Conservation (phyloP, 2,797 vertebrate genomes). For the Molossus alvarezi region DNA sequence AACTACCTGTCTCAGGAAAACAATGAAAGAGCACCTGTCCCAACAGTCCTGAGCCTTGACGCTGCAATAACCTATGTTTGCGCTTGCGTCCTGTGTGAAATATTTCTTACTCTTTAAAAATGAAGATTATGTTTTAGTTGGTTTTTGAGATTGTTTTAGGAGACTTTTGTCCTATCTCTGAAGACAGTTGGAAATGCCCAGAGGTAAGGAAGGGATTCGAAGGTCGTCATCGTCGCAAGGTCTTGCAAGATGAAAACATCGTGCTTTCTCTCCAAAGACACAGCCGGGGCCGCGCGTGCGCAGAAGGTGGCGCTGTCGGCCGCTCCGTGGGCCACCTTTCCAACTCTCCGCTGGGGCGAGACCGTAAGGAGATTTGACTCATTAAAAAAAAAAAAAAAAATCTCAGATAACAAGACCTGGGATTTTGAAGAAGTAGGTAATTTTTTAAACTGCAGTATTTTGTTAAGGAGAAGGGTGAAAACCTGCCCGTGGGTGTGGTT, state of each 20-base stretch:
- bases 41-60: not conserved
- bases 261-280: not conserved
- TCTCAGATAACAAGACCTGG: not conserved
- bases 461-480: not conserved
- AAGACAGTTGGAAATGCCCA: slow-evolving; percentile 40
- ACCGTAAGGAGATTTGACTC: no score
- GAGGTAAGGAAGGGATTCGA: not conserved
- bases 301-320: fast-evolving
- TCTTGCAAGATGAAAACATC: not conserved
- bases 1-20: not conserved
- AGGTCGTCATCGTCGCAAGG: not conserved
- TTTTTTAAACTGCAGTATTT: not conserved
- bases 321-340: not conserved
- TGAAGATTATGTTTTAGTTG: slow-evolving; percentile 58
- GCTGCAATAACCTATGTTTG: not conserved
- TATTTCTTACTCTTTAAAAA: slow-evolving; percentile 24
- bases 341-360: not conserved
- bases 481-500: not conserved
- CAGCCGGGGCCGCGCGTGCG: fast-evolving
- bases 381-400: not conserved
- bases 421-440: not conserved
- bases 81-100: not conserved
- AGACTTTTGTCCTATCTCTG: slow-evolving; percentile 32
- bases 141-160: slow-evolving; percentile 48
- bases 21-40: not conserved